A percentile compares a stretch with the other conserved stretches of the same genome.
phyloP scores from a whole-genome alignment of 2,113 vertebrate genomes.

The Triplophysa rosa region DNA sequence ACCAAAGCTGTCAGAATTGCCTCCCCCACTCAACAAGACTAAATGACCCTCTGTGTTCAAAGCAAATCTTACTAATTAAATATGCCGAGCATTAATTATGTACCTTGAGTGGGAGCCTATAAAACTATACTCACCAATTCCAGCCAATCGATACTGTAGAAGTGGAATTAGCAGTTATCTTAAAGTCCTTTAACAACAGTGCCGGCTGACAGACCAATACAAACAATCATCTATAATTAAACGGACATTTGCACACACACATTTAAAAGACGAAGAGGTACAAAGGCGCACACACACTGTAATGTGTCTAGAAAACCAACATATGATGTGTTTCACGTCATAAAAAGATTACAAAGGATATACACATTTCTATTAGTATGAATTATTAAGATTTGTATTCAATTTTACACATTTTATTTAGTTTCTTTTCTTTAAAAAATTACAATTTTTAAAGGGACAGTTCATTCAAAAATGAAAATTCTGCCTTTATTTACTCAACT shows the following conservation, averaged over 20 bases:
- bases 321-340: not conserved
- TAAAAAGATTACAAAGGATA: not conserved
- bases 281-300: conserved; percentile 39
- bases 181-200: conserved; percentile 71
- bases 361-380: no score
- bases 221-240: conserved; percentile 75
- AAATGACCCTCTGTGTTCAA: conserved; percentile 68
- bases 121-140: conserved; percentile 66
- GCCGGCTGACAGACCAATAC: conserved; percentile 65
- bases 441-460: no score
- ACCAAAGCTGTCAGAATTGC: conserved; percentile 28
- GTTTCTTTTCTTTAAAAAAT: no score
- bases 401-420: no score
- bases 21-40: conserved; percentile 53
- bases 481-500: no score
- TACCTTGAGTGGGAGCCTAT: conserved; percentile 66
- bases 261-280: not conserved
- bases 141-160: conserved; percentile 69
- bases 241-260: conserved; percentile 50
- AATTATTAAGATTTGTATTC: no score
- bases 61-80: conserved; percentile 77
- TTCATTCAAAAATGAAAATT: no score
- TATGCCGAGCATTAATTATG: conserved; percentile 76
- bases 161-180: conserved; percentile 77
- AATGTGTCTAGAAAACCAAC: not conserved